Evolutionary conservation across 2,888 invertebrate species (phyloP), one percentile per base, ranked within the genome.

Genomic region (Melanophora roralis): DNA sequence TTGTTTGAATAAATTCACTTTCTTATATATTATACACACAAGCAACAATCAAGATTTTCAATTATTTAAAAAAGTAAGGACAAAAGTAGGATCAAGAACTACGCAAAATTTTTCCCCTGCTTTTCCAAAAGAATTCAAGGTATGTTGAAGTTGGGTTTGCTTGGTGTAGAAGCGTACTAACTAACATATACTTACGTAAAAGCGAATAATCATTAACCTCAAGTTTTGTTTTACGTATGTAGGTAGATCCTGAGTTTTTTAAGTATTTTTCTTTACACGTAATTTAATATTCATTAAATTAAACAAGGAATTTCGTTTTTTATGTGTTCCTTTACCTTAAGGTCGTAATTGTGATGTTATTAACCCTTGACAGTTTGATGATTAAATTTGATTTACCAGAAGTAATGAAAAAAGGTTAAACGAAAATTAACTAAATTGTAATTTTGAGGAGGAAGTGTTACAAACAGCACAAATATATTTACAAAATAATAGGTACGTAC

Each of bases 211-310:
- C n/a, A n/a, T n/a, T n/a, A n/a, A n/a, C 3, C 16, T 14, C 43
- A 43, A 43, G 8, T 43, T 14, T 43, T 43, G 16, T 43, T 4
- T 16, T 16, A 43, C 7, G 16, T 43, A 16, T 14, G 43, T 43
- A 43, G 3, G 43, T 43, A n/a, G n/a, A 14, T 43, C 1, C 43
- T 43, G 14, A 14, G 14, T 16, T 40, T 43, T 14, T 43, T 43
- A 43, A 14, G 12, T 40, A 14, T 40, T 12, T 40, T 14, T 14
- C 6, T 5, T 0, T 19, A 9, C 45, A 19, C 19, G 19, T 21
- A 45, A 69, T 76, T 55, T 40, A 76, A 69, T 76, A 76, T 76
- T 69, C 69, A 76, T 64, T 76, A 47, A 47, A 45, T 55, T 47
- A 62, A 60, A 53, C 14, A 38, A 38, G 8, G 32, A 11, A n/a